These are phyloP conservation scores for Meteorus cinctellus DNA, from an alignment of 2,888 invertebrate genomes.

Conservation along the genomic window DNA sequence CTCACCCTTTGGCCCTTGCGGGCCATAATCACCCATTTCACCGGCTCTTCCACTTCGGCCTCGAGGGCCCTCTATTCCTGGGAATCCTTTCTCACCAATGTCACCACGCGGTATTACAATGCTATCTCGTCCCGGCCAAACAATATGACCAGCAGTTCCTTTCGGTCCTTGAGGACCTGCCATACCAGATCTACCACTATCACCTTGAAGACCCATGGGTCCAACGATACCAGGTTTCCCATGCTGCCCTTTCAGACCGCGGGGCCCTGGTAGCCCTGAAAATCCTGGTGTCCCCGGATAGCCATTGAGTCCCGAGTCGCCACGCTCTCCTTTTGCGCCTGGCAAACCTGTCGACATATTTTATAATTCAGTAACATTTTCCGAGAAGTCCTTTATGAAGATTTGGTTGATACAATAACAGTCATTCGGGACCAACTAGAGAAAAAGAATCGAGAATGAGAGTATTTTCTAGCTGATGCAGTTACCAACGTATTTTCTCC, in stretches of 20 bases:
- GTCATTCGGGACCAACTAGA: too few relatives aligned
- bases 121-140: slow-evolving; percentile 60
- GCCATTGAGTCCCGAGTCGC: slow-evolving; percentile 75
- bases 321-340: slow-evolving; percentile 75
- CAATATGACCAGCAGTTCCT: slow-evolving; percentile 70
- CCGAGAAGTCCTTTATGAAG: too few relatives aligned
- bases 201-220: slow-evolving; percentile 72
- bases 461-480: too few relatives aligned
- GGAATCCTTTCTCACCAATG: slow-evolving; percentile 76
- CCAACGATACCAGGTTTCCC: slow-evolving; percentile 78
- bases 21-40: slow-evolving; percentile 71
- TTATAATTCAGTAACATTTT: too few relatives aligned
- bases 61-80: slow-evolving; percentile 75
- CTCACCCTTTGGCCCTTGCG: slow-evolving; percentile 77
- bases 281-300: slow-evolving; percentile 76
- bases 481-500: too few relatives aligned
- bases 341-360: slow-evolving; percentile 64
- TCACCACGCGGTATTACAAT: slow-evolving; percentile 67
- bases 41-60: slow-evolving; percentile 73
- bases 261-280: slow-evolving; percentile 77
- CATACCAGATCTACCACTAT: slow-evolving; percentile 76
- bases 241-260: slow-evolving; percentile 80
- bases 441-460: too few relatives aligned
- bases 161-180: slow-evolving; percentile 76
- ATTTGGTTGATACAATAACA: too few relatives aligned